Evolutionary conservation across 2,797 vertebrate genomes (phyloP), one percentile per base, ranked within the genome.

Genomic region (Rhinatrema bivittatum): DNA sequence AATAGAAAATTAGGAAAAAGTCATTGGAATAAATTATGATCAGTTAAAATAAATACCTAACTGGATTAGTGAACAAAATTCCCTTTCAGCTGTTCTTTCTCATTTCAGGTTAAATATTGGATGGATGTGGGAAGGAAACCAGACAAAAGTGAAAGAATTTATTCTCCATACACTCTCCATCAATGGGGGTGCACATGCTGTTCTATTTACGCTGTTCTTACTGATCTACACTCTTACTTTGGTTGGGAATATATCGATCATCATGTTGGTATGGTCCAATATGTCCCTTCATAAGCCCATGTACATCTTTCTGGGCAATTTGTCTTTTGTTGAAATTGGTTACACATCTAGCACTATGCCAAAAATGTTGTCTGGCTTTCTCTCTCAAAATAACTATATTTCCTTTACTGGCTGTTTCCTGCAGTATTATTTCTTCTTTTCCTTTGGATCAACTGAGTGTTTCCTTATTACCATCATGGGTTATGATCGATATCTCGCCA

Each of bases 371-470:
- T 41, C 23, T 7, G 46, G 39, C 28, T 40, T 53, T 2, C 10
- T 39, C 32, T 14, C 32, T 5, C 18, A 42, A 17, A 34, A 10
- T 19, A 24, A 32, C 13, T 35, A 21, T n/a, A 52, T 55, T 24
- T 61, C 60, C n/a, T 53, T 57, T 29, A 15, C 14, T 31, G 53
- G 46, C 5, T 67, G 50, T n/a, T 46, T 62, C 18, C 36, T 50
- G 16, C 56, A 63, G 4, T 50, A 67, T 16, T 57, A 49, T 32
- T 57, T 60, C 35, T 46, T 60, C 36, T 52, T 39, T 13, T 44
- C 51, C 13, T 42, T 57, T 42, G 45, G 48, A 16, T 21, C 28
- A 25, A 38, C 42, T 21, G 62, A 62, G 39, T 53, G 55, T 23
- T 59, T 56, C 5, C 39, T 56, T 29, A 34, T 65, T 10, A 12